Base-by-base conservation (phyloP, 2,797 vertebrate species). In the Pagetopsis macropterus region DNA sequence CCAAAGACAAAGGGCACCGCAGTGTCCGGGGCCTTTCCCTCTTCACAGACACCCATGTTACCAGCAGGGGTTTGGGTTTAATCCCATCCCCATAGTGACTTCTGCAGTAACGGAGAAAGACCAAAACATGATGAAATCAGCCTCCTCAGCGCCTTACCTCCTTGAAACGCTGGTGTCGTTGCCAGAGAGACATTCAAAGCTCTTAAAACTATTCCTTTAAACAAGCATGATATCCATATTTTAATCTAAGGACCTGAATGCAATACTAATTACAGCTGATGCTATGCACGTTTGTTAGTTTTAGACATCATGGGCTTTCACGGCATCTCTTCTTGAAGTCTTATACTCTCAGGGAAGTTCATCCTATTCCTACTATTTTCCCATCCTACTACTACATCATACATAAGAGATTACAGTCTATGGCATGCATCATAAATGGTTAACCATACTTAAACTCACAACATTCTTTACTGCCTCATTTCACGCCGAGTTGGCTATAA, bases 1-100 rank as follows among this genome's bases (percentile, higher is more conserved):
- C 90, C 91, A 88, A 85, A 93, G 84, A 94, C 92, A 92, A 92
- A 92, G 84, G 83, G 82, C 89, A 64, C 91, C 82, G 33, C 88
- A 54, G 86, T 85, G 84, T 91, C 84, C 55, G 45, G 33, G 90
- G 70, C 85, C 88, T 91, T 93, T 90, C 60, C 81, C 83, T 76
- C 87, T 85, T 76, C 81, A 77, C 79, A 89, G 85, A 88, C 75
- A 81, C 80, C 77, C 82, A 76, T 82, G 83, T 82, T 84, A 86
- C 76, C 89, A 89, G 90, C 87, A 74, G 86, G 87, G 75, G 87
- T 67, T 72, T 81, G 78, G 79, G 65, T 90, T 90, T 91, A 91
- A 91, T 93, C 89, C 84, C 81, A 75, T 86, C 82, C 86, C 80
- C 83, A 43, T 68, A 72, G 82, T 88, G 86, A 88, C 87, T 86